These are phyloP conservation scores for Brachylomia viminalis DNA, from an alignment of 2,888 invertebrate genomes.

Conservation along the genomic window DNA sequence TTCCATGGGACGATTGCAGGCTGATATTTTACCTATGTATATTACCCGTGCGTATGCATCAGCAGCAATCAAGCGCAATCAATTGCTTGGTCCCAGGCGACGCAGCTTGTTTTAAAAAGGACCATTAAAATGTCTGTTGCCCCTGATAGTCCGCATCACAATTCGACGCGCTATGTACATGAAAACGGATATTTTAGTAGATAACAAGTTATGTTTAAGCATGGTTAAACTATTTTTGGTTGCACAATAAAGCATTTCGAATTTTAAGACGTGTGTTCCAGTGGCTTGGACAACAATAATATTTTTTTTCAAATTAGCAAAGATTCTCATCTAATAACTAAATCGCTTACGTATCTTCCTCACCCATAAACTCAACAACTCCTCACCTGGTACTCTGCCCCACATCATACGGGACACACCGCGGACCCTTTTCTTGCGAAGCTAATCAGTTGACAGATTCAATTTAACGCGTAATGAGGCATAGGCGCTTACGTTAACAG, in stretches of 20 bases:
- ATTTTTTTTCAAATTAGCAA: background rate
- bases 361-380: background rate
- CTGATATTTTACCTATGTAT: background rate
- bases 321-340: background rate
- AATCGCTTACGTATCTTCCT: background rate
- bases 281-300: background rate
- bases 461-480: slow-evolving; percentile 67
- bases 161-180: background rate
- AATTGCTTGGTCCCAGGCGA: slow-evolving; percentile 43
- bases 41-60: background rate
- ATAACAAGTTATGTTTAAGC: background rate
- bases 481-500: slow-evolving; percentile 62
- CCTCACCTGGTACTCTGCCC: slow-evolving; percentile 21
- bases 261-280: background rate
- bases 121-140: slow-evolving; percentile 23
- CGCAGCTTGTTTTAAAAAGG: slow-evolving; percentile 33
- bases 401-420: slow-evolving; percentile 13
- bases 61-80: slow-evolving; percentile 43
- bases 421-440: slow-evolving; percentile 54
- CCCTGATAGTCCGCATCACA: slow-evolving; percentile 26
- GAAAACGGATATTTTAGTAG: background rate
- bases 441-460: slow-evolving; percentile 70
- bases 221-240: background rate
- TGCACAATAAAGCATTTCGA: background rate
- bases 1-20: background rate